Conservation (phyloP, 1,140 invertebrate species). For the Piezodorus guildinii region DNA sequence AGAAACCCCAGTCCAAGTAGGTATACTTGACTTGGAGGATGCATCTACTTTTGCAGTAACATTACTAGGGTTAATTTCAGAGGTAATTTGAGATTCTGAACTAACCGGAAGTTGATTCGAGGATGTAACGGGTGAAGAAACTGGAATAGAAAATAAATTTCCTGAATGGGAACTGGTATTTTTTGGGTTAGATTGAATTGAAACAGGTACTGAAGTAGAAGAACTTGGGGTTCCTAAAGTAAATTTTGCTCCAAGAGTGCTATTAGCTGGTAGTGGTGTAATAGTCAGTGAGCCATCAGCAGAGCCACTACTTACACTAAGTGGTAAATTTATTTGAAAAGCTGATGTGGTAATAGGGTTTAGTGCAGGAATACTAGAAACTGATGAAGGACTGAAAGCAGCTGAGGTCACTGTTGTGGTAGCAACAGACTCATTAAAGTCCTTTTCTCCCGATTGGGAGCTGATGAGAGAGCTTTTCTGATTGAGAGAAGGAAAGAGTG, state of each 20-base stretch:
- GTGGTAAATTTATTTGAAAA: neutral
- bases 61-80: too few relatives aligned
- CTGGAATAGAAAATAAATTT: too few relatives aligned
- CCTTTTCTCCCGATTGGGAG: too few relatives aligned
- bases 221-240: neutral
- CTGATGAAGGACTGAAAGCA: neutral
- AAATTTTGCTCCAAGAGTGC: neutral
- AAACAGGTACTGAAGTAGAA: neutral
- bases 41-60: constrained; percentile 17
- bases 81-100: too few relatives aligned
- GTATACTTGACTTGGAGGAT: constrained; percentile 5
- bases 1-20: constrained; percentile 5
- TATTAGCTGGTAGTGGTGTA: too few relatives aligned
- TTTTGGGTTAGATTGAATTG: neutral
- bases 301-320: constrained; percentile 11
- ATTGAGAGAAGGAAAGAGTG: neutral
- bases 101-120: neutral
- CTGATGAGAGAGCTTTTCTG: neutral
- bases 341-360: neutral
- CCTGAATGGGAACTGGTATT: too few relatives aligned
- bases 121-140: neutral
- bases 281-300: neutral
- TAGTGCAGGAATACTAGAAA: neutral
- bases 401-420: neutral
- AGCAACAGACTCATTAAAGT: too few relatives aligned